phyloP scores from a whole-genome alignment of 2,888 invertebrate species.

The Suillia variegata region DNA sequence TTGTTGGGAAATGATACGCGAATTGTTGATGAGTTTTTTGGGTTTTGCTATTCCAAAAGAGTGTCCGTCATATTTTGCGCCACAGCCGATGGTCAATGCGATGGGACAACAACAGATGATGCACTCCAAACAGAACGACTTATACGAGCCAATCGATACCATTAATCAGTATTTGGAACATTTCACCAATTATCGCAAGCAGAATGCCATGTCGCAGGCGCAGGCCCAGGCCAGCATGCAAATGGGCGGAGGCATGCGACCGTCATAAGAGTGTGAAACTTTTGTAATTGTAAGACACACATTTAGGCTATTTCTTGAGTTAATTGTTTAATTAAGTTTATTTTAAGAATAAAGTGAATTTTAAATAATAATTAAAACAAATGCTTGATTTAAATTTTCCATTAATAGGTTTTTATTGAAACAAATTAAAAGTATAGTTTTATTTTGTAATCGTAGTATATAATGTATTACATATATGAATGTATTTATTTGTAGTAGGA shows the following conservation, averaged over 20 bases:
- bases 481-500: background rate
- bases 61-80: constrained; percentile 69
- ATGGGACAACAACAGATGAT: constrained; percentile 52
- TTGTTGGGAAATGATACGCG: constrained; percentile 90
- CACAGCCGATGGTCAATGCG: constrained; percentile 51
- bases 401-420: too few relatives aligned
- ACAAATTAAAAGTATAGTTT: too few relatives aligned
- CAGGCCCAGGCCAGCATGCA: constrained; percentile 9
- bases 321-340: too few relatives aligned
- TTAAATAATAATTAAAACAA: background rate
- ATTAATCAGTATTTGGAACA: constrained; percentile 94
- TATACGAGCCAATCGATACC: constrained; percentile 87
- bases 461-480: background rate
- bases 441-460: too few relatives aligned
- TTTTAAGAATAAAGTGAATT: too few relatives aligned
- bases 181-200: constrained; percentile 86
- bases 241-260: constrained; percentile 16
- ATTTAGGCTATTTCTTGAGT: background rate
- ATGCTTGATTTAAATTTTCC: background rate
- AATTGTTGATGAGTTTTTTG: constrained; percentile 89
- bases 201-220: constrained; percentile 60
- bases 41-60: constrained; percentile 76
- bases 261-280: constrained; percentile 14
- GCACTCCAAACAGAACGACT: constrained; percentile 55
- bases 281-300: too few relatives aligned